phyloP scores from a whole-genome alignment of 2,797 vertebrate species.

The Alauda arvensis region DNA sequence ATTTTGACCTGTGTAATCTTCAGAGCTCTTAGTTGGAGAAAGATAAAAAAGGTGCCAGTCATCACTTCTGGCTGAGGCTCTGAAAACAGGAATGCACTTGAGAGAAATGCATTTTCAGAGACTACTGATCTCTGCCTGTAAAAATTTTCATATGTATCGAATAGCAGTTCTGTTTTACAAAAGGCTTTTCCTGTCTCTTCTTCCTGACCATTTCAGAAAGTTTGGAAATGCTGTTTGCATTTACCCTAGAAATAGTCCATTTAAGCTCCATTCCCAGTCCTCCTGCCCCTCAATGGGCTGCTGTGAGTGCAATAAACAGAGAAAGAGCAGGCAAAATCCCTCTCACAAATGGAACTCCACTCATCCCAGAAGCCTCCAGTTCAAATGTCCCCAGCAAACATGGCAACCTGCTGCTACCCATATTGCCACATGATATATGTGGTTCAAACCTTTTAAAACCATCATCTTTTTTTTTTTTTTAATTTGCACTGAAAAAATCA shows the following conservation, averaged over 20 bases:
- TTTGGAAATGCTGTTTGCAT: neutral
- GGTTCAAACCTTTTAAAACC: neutral
- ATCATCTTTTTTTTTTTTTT: too few relatives aligned
- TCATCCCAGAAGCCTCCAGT: neutral
- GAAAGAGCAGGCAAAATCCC: neutral
- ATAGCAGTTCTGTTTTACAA: neutral
- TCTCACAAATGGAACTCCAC: neutral
- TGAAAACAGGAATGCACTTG: neutral
- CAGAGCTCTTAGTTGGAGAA: neutral
- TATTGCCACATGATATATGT: neutral
- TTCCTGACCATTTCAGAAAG: neutral
- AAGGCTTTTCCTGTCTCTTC: neutral
- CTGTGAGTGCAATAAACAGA: neutral
- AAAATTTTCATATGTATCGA: neutral
- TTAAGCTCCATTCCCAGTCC: neutral
- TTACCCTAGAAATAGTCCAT: neutral
- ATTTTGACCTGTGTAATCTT: neutral
- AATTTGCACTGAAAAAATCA: neutral
- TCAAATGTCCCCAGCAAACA: neutral
- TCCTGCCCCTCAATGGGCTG: neutral
- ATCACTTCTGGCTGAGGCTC: neutral
- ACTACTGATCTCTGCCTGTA: neutral
- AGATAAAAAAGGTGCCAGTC: neutral
- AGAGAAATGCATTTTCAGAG: neutral
- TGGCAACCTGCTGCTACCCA: neutral